Percentiles rank a stretch among this genome's conserved stretches.
Evolutionary conservation across 1,140 invertebrate species (phyloP).

Genomic region (Drosophila mayri): DNA sequence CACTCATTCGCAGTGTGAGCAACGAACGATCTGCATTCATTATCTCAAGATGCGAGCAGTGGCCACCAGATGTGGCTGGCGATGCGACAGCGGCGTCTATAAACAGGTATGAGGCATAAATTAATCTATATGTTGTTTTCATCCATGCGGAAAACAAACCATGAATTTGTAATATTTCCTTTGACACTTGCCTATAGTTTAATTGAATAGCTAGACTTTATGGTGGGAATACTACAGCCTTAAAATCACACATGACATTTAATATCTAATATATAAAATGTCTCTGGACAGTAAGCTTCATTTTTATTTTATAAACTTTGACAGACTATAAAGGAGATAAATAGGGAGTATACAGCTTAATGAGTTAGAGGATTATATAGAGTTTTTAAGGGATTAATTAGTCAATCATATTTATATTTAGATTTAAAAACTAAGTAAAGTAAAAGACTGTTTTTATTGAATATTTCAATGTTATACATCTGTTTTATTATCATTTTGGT

Average conservation of each 20-base stretch:
- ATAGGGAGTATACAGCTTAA: no score
- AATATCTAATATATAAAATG: no score
- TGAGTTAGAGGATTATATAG: no score
- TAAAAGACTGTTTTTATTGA: no score
- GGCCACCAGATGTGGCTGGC: constrained; percentile 14
- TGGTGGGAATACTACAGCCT: neutral
- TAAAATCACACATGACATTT: neutral
- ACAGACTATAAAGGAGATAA: no score
- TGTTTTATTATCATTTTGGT: no score
- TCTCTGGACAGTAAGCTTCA: neutral
- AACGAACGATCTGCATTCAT: constrained; percentile 51
- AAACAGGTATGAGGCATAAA: constrained; percentile 9
- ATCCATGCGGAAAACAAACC: neutral
- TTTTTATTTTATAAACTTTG: no score
- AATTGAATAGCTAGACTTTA: neutral
- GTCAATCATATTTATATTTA: neutral
- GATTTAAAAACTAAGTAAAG: neutral
- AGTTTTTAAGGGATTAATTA: no score
- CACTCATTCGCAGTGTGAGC: constrained; percentile 21
- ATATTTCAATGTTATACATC: no score
- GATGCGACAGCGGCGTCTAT: neutral
- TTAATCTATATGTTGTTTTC: neutral
- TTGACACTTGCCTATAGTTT: constrained; percentile 1
- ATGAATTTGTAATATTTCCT: neutral
- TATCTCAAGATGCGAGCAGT: constrained; percentile 45